Percentiles rank a stretch among this genome's conserved stretches.
Evolutionary conservation across 2,888 invertebrate genomes (phyloP).

Genomic region (Stenchaetothrips biformis): DNA sequence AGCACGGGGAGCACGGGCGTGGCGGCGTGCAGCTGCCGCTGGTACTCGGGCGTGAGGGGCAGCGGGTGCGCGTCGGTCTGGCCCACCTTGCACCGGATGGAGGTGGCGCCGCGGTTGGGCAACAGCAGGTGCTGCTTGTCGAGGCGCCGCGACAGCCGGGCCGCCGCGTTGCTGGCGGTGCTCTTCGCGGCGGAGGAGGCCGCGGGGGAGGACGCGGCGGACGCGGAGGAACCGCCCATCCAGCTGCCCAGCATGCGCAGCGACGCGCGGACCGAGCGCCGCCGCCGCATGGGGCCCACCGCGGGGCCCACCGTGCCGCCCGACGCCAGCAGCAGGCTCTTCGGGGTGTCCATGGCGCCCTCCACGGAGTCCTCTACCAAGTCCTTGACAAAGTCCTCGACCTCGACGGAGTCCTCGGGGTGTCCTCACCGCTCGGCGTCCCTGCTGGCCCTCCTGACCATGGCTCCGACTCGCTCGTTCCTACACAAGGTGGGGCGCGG

Average conservation of each 20-base stretch:
- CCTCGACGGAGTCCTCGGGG: too few species aligned
- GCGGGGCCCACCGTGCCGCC: slow-evolving; percentile 43
- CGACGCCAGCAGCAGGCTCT: background rate
- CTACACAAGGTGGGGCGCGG: too few species aligned
- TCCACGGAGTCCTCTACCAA: background rate
- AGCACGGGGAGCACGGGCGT: slow-evolving; percentile 47
- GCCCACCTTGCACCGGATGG: slow-evolving; percentile 45
- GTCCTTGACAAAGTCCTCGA: too few species aligned
- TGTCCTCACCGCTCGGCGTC: too few species aligned
- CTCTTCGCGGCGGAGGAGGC: background rate
- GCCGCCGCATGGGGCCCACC: slow-evolving; percentile 54
- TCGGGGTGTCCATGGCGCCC: background rate
- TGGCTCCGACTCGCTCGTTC: too few species aligned
- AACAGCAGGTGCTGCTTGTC: background rate
- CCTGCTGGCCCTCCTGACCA: too few species aligned
- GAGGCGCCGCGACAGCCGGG: slow-evolving; percentile 17
- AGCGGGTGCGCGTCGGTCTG: slow-evolving; percentile 47
- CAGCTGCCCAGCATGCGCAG: slow-evolving; percentile 61
- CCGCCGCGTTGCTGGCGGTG: background rate
- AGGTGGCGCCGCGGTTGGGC: slow-evolving; percentile 14
- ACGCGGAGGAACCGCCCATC: slow-evolving; percentile 41
- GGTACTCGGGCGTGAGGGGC: slow-evolving; percentile 46
- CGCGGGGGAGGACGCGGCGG: background rate
- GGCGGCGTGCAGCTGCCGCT: slow-evolving; percentile 47
- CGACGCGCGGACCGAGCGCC: slow-evolving; percentile 66